phyloP scores from a whole-genome alignment of 2,797 vertebrate genomes.

The Furcifer pardalis region DNA sequence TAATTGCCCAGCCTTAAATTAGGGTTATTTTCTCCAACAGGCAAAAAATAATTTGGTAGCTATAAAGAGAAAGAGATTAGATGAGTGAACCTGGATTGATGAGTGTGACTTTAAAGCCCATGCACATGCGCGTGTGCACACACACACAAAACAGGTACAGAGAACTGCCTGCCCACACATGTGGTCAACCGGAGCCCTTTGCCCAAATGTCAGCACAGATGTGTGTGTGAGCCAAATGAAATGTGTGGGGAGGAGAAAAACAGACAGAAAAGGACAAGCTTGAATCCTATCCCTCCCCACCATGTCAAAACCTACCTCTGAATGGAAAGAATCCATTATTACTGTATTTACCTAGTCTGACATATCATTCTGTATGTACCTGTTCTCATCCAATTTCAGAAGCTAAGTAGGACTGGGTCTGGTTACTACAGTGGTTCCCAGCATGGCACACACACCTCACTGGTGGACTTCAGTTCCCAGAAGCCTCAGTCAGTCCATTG shows the following conservation, averaged over 20 bases:
- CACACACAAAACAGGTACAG: slow-evolving; percentile 15
- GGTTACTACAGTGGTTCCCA: too few relatives aligned
- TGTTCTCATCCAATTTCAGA: too few relatives aligned
- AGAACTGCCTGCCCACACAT: not conserved
- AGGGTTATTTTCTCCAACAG: slow-evolving; percentile 60
- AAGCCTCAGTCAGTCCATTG: too few relatives aligned
- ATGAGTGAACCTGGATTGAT: slow-evolving; percentile 67
- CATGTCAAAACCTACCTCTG: not conserved
- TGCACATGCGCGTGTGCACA: too few relatives aligned
- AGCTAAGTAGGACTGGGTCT: too few relatives aligned
- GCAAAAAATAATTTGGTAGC: slow-evolving; percentile 71
- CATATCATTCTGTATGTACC: too few relatives aligned
- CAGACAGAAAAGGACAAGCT: too few relatives aligned
- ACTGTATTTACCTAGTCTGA: too few relatives aligned
- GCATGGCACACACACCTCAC: too few relatives aligned
- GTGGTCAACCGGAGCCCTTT: not conserved
- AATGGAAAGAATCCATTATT: not conserved
- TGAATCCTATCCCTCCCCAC: not conserved
- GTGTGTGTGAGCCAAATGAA: not conserved
- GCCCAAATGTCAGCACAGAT: not conserved
- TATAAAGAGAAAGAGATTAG: slow-evolving; percentile 74
- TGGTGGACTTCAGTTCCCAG: too few relatives aligned
- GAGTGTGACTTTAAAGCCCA: too few relatives aligned
- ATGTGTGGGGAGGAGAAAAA: not conserved
- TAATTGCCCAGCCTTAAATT: slow-evolving; percentile 65